phyloP scores from a whole-genome alignment of 2,113 vertebrate species.

The Todiramphus chloris region DNA sequence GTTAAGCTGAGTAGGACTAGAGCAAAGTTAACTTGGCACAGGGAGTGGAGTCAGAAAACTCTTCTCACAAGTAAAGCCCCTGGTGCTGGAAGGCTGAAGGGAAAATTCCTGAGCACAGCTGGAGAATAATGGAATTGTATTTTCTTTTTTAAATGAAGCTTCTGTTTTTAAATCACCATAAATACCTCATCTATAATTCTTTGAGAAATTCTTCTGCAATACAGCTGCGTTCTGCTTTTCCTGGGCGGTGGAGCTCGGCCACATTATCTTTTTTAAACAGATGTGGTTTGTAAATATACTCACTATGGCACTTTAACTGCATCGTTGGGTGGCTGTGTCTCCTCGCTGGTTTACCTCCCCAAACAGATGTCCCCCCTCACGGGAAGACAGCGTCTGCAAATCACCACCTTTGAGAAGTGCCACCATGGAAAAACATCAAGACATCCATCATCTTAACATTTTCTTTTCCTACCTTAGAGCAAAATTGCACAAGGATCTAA shows the following conservation, averaged over 20 bases:
- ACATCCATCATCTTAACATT: neutral
- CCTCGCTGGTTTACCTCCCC: neutral
- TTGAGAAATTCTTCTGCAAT: neutral
- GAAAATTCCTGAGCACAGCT: neutral
- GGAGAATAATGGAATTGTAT: neutral
- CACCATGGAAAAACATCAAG: neutral
- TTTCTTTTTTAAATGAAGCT: neutral
- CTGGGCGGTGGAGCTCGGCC: neutral
- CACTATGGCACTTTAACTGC: neutral
- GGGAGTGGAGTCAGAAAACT: neutral
- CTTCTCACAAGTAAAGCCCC: neutral
- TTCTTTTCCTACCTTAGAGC: neutral
- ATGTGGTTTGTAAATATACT: neutral
- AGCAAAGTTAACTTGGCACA: neutral
- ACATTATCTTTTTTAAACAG: neutral
- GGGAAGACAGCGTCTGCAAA: neutral
- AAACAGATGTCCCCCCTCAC: neutral
- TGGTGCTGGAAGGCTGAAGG: neutral
- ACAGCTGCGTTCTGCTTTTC: neutral
- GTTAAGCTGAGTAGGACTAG: neutral
- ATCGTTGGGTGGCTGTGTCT: neutral
- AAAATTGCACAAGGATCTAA: neutral
- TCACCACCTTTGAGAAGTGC: neutral
- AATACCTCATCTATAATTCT: neutral
- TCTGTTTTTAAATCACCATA: neutral